These are phyloP conservation scores for Grus americana DNA, from an alignment of 2,113 vertebrate genomes.

Conservation along the genomic window DNA sequence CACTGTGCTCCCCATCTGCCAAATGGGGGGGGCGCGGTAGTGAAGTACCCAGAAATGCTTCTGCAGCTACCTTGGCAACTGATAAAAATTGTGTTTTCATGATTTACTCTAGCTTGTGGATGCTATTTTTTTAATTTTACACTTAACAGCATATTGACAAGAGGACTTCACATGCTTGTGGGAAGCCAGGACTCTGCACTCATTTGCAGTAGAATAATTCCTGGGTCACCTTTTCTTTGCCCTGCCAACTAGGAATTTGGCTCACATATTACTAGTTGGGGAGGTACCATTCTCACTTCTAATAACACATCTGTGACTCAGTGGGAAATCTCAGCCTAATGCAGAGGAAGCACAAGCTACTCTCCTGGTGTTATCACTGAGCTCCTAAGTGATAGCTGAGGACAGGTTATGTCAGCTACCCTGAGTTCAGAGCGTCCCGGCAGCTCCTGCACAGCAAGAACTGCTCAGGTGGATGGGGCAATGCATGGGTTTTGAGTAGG, in stretches of 20 bases:
- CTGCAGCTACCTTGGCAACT: background rate
- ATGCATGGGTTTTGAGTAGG: accelerated
- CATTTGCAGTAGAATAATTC: background rate
- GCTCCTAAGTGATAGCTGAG: accelerated
- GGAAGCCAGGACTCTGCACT: background rate
- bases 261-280: background rate
- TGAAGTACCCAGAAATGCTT: background rate
- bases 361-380: background rate
- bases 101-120: background rate
- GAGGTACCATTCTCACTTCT: background rate
- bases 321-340: background rate
- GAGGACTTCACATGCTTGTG: background rate
- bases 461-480: background rate
- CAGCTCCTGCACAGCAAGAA: background rate
- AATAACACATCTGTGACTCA: background rate
- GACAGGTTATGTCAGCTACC: accelerated
- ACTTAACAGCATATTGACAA: background rate
- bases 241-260: background rate
- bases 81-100: background rate
- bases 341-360: background rate
- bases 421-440: accelerated
- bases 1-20: background rate
- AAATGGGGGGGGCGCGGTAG: background rate
- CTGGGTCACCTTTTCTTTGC: background rate
- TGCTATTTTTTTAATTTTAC: background rate